Conservation (phyloP, 2,797 vertebrate species). For the Poecilia gillii region DNA sequence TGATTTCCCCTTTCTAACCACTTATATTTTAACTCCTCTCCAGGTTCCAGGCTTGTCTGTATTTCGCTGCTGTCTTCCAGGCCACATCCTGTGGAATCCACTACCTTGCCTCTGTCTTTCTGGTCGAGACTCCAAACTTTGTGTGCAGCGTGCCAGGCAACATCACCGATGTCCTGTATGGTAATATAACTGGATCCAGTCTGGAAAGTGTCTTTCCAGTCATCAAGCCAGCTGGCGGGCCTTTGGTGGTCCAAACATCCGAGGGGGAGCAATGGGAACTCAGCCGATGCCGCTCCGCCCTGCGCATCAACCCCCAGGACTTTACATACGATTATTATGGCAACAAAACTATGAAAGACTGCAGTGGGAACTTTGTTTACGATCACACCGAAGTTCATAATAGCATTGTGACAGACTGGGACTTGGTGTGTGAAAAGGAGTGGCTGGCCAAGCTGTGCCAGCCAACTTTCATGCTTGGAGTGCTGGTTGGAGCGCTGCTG, state of each 20-base stretch:
- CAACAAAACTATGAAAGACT: constrained; percentile 80
- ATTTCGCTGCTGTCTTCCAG: constrained; percentile 92
- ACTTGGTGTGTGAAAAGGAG: constrained; percentile 90
- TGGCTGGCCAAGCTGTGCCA: constrained; percentile 92
- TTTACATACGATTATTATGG: constrained; percentile 82
- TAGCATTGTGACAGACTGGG: constrained; percentile 91
- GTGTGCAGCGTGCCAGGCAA: constrained; percentile 84
- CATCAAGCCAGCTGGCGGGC: constrained; percentile 68
- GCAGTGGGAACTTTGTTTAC: constrained; percentile 83
- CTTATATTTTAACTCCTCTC: constrained; percentile 6
- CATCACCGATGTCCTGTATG: constrained; percentile 82
- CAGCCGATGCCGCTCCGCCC: constrained; percentile 80
- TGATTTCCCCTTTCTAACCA: background rate
- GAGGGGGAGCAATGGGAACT: constrained; percentile 91
- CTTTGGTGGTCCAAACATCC: constrained; percentile 82
- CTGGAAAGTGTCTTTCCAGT: constrained; percentile 82
- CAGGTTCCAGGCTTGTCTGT: constrained; percentile 92
- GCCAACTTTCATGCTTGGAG: constrained; percentile 93
- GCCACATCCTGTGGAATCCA: constrained; percentile 92
- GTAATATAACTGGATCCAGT: constrained; percentile 78
- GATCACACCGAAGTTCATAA: constrained; percentile 85
- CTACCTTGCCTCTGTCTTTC: constrained; percentile 92
- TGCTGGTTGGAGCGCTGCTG: constrained; percentile 89
- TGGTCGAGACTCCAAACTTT: constrained; percentile 88
- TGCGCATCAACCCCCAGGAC: constrained; percentile 62